Evolutionary conservation across 2,888 invertebrate genomes (phyloP).

Genomic region (Clepsis dumicolana): DNA sequence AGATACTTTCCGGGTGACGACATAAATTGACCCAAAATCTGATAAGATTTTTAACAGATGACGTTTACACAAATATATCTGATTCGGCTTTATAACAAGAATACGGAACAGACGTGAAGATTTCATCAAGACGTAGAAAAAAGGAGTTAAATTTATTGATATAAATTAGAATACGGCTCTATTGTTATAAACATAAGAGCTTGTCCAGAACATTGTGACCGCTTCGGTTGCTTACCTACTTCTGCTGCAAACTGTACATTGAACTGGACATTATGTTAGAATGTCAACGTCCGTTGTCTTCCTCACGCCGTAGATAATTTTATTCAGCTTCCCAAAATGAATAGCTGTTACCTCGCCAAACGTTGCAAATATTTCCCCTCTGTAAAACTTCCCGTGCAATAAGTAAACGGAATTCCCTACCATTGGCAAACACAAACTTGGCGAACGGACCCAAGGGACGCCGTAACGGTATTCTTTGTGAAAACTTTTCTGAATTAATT

Average conservation of each 20-base stretch:
- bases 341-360: constrained; percentile 21
- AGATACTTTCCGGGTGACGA: background rate
- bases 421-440: constrained; percentile 40
- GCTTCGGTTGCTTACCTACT: too few species aligned
- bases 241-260: background rate
- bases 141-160: background rate
- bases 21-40: constrained; percentile 1
- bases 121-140: background rate
- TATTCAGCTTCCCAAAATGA: background rate
- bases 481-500: constrained; percentile 37
- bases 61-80: background rate
- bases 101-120: constrained; percentile 2
- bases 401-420: constrained; percentile 28
- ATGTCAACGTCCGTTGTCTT: background rate
- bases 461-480: constrained; percentile 32
- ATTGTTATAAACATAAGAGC: too few species aligned
- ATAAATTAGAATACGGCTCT: too few species aligned
- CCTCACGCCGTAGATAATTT: background rate
- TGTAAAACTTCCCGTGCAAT: constrained; percentile 24
- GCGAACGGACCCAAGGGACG: constrained; percentile 30
- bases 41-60: background rate
- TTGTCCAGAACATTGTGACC: too few species aligned
- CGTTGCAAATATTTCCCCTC: constrained; percentile 14
- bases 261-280: too few species aligned
- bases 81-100: background rate